Base-by-base conservation (phyloP, 1,140 invertebrate species). In the Nilaparvata lugens region DNA sequence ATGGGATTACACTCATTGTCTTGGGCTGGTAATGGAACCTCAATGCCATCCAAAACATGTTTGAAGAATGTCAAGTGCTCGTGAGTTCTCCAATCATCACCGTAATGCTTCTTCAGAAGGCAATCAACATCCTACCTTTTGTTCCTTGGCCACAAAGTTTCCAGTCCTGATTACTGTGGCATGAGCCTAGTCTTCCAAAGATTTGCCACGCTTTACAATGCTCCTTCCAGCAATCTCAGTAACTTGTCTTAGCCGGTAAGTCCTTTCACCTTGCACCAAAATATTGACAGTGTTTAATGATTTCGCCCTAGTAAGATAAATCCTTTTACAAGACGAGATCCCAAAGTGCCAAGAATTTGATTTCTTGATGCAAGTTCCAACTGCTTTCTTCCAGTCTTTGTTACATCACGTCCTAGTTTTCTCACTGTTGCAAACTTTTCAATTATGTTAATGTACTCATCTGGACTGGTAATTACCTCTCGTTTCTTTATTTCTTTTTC, bases 371-470 rank as follows among this genome's bases (percentile, higher is more conserved):
- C 19, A 1, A 23, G 4, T 23, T 24, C 18, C 21, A 53, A 40
- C 14, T 42, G n/a, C 23, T 9, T 9, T 28, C 16, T 65, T 65
- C 35, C 51, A 65, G 14, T 60, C 59, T 0, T 43, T 35, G 40
- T 40, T 4, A 24, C 28, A 19, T 48, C 51, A 43, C 45, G 42
- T 9, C 40, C 53, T n/a, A 66, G 54, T 40, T 35, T 19, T 16
- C 45, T 61, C 16, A 64, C 58, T 24, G 59, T 59, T 35, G 53
- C 64, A 54, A 54, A 35, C 18, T 62, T 23, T 52, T 25, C 31
- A 25, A 64, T 58, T 18, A 65, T 35, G 23, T 65, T 56, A 18
- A 51, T 40, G 48, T 62, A 64, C 13, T 59, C 53, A 16, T 52
- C 53, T n/a, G n/a, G n/a, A n/a, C n/a, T n/a, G n/a, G n/a, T n/a